A percentile compares a stretch with the other conserved stretches of the same genome.
phyloP scores from a whole-genome alignment of 2,888 invertebrate genomes.

The Plagodis pulveraria region DNA sequence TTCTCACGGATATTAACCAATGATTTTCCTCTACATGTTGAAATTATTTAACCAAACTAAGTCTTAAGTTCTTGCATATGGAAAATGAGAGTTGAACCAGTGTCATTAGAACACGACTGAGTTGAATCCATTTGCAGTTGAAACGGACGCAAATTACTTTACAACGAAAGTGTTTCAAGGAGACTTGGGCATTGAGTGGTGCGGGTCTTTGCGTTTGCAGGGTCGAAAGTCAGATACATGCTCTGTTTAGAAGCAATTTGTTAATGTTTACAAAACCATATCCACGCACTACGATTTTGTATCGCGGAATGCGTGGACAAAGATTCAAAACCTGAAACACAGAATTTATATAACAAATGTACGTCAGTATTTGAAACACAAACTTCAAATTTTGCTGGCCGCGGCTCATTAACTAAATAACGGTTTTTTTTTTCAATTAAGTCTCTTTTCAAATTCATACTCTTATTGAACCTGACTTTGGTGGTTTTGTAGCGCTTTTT shows the following conservation, averaged over 20 bases:
- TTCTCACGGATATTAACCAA: constrained; percentile 24
- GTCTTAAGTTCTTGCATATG: constrained; percentile 24
- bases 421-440: too few species aligned
- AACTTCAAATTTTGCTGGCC: too few species aligned
- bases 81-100: constrained; percentile 16
- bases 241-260: constrained; percentile 35
- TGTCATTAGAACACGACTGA: constrained; percentile 20
- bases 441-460: too few species aligned
- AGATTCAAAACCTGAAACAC: too few species aligned
- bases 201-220: constrained; percentile 43
- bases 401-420: too few species aligned
- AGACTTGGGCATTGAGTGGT: constrained; percentile 36
- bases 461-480: too few species aligned
- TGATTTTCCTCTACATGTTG: constrained; percentile 15
- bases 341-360: too few species aligned
- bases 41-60: constrained; percentile 12
- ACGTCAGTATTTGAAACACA: too few species aligned
- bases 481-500: too few species aligned
- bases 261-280: constrained; percentile 11
- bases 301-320: too few species aligned
- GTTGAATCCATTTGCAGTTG: constrained; percentile 28
- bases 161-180: constrained; percentile 75
- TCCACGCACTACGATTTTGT: too few species aligned
- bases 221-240: constrained; percentile 59
- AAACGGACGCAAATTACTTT: constrained; percentile 53